These are phyloP conservation scores for Paedocypris micromegethes DNA, from an alignment of 2,797 vertebrate genomes.

Conservation along the genomic window DNA sequence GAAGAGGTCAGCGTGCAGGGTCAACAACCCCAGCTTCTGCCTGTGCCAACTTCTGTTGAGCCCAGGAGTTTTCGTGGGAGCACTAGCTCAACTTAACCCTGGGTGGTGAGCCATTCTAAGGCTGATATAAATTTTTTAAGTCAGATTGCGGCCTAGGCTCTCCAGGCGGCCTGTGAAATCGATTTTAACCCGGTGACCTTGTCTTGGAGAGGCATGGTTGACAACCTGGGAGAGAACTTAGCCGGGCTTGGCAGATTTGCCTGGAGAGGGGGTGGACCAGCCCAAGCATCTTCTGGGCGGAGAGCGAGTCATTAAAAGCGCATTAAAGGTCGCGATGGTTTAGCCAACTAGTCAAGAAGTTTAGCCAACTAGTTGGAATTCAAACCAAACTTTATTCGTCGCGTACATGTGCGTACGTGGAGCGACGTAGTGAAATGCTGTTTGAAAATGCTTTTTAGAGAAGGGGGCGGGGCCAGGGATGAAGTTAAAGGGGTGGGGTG, in stretches of 20 bases:
- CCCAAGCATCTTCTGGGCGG: slow-evolving; percentile 65
- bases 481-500: no score
- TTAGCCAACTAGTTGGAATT: not conserved
- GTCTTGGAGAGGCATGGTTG: slow-evolving; percentile 76
- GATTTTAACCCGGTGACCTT: slow-evolving; percentile 88
- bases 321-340: slow-evolving; percentile 64
- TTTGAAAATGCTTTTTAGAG: no score
- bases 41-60: slow-evolving; percentile 69
- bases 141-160: slow-evolving; percentile 92
- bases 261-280: slow-evolving; percentile 59
- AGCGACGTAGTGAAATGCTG: no score
- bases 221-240: slow-evolving; percentile 80
- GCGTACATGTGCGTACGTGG: no score
- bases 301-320: slow-evolving; percentile 75
- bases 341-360: slow-evolving; percentile 36
- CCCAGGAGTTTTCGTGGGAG: slow-evolving; percentile 65
- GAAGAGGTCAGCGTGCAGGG: slow-evolving; percentile 93
- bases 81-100: slow-evolving; percentile 69
- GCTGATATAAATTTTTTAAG: slow-evolving; percentile 97
- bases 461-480: no score
- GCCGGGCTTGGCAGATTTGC: slow-evolving; percentile 78
- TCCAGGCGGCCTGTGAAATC: slow-evolving; percentile 98
- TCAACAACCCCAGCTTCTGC: slow-evolving; percentile 79
- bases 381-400: slow-evolving; percentile 9
- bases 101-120: slow-evolving; percentile 78